Evolutionary conservation across 2,888 invertebrate genomes (phyloP).

Genomic region (Drosophila nigritarsus): DNA sequence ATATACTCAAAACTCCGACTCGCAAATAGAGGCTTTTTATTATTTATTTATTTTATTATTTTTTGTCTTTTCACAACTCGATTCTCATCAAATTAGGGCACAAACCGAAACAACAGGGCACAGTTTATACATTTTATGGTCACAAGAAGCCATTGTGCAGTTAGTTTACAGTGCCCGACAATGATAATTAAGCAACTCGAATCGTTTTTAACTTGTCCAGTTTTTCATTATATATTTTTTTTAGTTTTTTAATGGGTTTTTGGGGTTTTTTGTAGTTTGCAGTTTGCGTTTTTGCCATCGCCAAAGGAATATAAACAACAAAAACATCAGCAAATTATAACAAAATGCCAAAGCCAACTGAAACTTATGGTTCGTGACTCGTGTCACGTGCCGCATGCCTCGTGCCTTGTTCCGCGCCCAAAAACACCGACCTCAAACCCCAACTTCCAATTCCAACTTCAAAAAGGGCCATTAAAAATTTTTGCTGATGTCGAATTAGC

Average conservation of each 20-base stretch:
- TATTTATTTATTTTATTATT: no score
- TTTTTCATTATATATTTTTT: conserved; percentile 1
- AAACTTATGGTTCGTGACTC: conserved; percentile 49
- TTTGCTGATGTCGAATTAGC: conserved; percentile 73
- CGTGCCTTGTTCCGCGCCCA: neutral
- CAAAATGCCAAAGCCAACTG: conserved; percentile 44
- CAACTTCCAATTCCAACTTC: conserved; percentile 8
- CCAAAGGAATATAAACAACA: conserved; percentile 53
- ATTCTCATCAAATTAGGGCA: conserved; percentile 49
- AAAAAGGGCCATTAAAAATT: conserved; percentile 62
- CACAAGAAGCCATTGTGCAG: conserved; percentile 56
- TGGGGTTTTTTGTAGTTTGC: conserved; percentile 40
- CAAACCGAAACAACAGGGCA: conserved; percentile 50
- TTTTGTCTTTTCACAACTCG: conserved; percentile 48
- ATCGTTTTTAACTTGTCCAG: conserved; percentile 20
- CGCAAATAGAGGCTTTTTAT: neutral
- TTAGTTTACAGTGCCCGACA: conserved; percentile 36
- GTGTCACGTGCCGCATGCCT: conserved; percentile 13
- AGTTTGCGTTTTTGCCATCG: conserved; percentile 68
- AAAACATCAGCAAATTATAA: conserved; percentile 22
- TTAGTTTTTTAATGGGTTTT: conserved; percentile 4
- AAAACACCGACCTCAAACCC: neutral
- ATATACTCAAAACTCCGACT: neutral
- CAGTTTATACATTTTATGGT: conserved; percentile 70
- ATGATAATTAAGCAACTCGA: conserved; percentile 21